Base-by-base conservation (phyloP, 2,113 vertebrate genomes). In the Andinoacara biseriatus region DNA sequence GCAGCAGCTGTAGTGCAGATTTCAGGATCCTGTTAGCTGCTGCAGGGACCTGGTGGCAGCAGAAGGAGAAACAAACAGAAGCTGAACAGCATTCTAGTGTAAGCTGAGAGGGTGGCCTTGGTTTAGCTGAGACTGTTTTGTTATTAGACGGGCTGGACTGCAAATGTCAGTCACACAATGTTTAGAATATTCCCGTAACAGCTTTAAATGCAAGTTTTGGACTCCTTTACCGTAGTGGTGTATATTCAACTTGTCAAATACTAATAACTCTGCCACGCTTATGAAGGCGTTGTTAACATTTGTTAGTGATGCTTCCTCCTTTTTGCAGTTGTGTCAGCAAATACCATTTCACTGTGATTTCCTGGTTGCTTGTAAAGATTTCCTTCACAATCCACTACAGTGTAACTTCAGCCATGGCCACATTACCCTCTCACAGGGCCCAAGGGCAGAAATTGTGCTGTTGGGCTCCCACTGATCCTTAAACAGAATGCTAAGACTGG, bases 1-100 rank as follows among this genome's bases (percentile, higher is more conserved):
- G 75, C 94, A 91, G 58, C 88, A 89, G 79, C 91, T 92, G 65
- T 90, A 56, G 58, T 3, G 38, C 72, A 87, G 88, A 56, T 88
- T 81, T 83, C 46, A 49, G 83, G 78, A 62, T 80, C 72, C 74
- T 40, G 35, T 24, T 56, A 85, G 75, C 58, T 57, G 80, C 84
- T 79, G 80, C 58, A 63, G 63, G 31, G 49, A 72, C n/a, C 74
- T 74, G 58, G 61, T 31, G 26, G 35, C 15, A 7, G 46, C 78
- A 26, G 65, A 61, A n/a, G 76, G 46, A 74, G 54, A 54, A 61
- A 46, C 38, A 17, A 81, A 85, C 81, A 81, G 88, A 76, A 87
- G 81, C 54, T 18, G 60, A 65, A 61, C 86, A 58, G 78, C 78
- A 4, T 10, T 67, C 35, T n/a, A 59, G 52, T 80, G 43, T 74